Base-by-base conservation (phyloP, 2,888 invertebrate genomes). In the Scaeva pyrastri region DNA sequence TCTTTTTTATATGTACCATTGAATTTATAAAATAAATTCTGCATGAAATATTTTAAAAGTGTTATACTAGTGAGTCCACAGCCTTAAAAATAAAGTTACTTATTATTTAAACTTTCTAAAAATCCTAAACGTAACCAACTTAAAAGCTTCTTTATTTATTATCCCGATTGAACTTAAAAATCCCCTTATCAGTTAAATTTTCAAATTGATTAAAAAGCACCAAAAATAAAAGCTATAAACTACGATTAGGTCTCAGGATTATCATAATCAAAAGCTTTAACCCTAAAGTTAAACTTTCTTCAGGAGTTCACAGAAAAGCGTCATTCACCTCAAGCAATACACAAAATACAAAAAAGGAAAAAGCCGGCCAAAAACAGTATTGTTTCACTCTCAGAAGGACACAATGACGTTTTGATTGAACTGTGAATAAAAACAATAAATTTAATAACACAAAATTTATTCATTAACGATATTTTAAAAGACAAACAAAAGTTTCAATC, bases 361-460 rank as follows among this genome's bases (percentile, higher is more conserved):
- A 81, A 81, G 81, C 85, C 85, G 85, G 85, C 73, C 50, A 23
- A 68, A 68, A 68, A 62, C 58, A 36, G 43, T 66, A 62, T 58
- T 58, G 41, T 39, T 64, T 62, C 36, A 26, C 31, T 70, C 31
- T 11, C 45, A 45, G 39, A 72, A 68, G 31, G 16, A 56, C 31
- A 56, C 56, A 16, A 60, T 60, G n/a, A n/a, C n/a, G 21, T 60
- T 60, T 41, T 60, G 4, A 0, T 41, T 21, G 14, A 39, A 3
- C 39, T 39, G 12, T 16, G 6, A 60, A 60, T 3, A 21, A 21
- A 39, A 41, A 39, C n/a, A 26, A 7, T n/a, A 26, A 52, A 2
- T 8, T 0, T 0, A 7, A 6, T 6, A 23, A 6, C 1, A n/a
- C 5, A 8, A 26, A 31, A 10, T 10, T 56, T 7, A 8, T 56